These are phyloP conservation scores for Entomyzon cyanotis DNA, from an alignment of 2,113 vertebrate genomes.

Conservation along the genomic window DNA sequence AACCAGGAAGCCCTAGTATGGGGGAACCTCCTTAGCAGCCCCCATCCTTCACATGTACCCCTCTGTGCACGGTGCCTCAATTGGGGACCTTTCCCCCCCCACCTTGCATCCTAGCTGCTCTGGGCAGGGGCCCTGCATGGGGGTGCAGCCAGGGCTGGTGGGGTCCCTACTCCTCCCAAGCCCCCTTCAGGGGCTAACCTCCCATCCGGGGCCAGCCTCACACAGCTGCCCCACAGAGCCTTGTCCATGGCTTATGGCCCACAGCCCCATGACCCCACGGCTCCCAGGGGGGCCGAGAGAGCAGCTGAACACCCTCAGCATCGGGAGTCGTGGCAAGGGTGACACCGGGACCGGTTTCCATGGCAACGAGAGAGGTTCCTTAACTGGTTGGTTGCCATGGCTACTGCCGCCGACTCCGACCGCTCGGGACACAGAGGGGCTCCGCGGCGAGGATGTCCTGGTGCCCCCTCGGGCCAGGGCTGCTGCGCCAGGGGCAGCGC, in stretches of 20 bases:
- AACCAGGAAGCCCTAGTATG: too few relatives aligned
- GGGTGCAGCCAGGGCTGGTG: not conserved
- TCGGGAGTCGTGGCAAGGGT: not conserved
- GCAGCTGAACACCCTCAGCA: not conserved
- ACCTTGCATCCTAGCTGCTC: too few relatives aligned
- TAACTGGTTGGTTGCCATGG: constrained; percentile 73
- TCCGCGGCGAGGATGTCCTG: not conserved
- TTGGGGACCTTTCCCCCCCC: rapidly evolving
- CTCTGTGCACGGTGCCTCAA: not conserved
- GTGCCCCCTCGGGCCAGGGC: not conserved
- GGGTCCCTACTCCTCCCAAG: not conserved
- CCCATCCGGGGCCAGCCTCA: not conserved
- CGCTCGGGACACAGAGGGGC: not conserved
- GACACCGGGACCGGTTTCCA: constrained; percentile 38
- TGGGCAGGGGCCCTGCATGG: rapidly evolving
- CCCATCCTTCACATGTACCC: not conserved
- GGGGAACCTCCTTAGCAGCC: not conserved
- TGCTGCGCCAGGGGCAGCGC: not conserved
- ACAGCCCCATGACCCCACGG: not conserved
- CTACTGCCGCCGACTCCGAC: constrained; percentile 31
- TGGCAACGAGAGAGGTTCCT: constrained; percentile 67
- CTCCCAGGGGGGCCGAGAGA: not conserved
- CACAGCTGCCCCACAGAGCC: not conserved
- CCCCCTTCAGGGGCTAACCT: not conserved
- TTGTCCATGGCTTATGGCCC: not conserved